These are phyloP conservation scores for Lethocerus indicus DNA, from an alignment of 1,140 invertebrate genomes.

Conservation along the genomic window DNA sequence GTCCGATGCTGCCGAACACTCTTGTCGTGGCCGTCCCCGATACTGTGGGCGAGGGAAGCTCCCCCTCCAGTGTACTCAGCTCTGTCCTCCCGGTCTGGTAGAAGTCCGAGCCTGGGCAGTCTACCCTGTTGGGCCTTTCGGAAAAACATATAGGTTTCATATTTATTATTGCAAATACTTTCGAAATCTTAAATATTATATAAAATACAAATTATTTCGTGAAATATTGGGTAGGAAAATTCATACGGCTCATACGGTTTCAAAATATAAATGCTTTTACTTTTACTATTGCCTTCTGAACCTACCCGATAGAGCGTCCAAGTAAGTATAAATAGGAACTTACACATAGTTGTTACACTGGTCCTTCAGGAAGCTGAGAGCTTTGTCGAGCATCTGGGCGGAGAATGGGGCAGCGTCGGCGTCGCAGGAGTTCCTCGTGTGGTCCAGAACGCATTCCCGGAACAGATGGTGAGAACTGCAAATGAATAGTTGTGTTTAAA, in stretches of 20 bases:
- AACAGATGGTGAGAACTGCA: slow-evolving; percentile 36
- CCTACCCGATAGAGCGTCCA: no score
- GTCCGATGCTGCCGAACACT: neutral
- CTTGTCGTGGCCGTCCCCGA: neutral
- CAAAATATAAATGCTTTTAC: no score
- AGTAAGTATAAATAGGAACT: slow-evolving; percentile 17
- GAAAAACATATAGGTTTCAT: no score
- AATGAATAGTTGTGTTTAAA: no score
- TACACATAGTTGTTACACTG: slow-evolving; percentile 39
- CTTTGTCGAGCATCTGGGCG: slow-evolving; percentile 35
- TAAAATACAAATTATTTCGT: no score
- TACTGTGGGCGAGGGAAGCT: neutral
- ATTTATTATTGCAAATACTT: no score
- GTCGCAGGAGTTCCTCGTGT: slow-evolving; percentile 33
- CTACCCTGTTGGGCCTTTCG: slow-evolving; percentile 30
- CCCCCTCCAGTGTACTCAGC: slow-evolving; percentile 9
- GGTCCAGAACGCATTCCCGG: slow-evolving; percentile 33
- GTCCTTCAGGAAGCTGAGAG: slow-evolving; percentile 35
- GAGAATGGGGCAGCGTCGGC: slow-evolving; percentile 30
- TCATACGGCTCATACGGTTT: no score
- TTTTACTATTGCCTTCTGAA: no score
- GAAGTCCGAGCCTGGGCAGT: slow-evolving; percentile 24
- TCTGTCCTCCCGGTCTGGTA: slow-evolving; percentile 17
- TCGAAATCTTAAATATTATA: no score
- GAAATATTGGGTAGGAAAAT: no score